phyloP scores from a whole-genome alignment of 1,140 invertebrate species.

The Drosophila punjabiensis region DNA sequence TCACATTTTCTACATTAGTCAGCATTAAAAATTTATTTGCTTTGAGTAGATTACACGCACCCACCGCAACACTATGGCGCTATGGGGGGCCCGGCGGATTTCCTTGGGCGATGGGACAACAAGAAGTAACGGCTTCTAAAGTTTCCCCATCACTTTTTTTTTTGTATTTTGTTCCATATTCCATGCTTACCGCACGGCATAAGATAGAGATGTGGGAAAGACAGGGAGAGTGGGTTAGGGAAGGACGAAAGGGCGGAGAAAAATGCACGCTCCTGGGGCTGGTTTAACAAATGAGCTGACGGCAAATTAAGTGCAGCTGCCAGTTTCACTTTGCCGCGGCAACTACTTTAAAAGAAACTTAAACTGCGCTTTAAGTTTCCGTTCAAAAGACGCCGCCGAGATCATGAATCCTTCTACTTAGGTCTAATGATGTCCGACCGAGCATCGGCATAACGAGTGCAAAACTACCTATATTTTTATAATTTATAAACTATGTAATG shows the following conservation, averaged over 20 bases:
- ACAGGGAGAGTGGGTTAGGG: slow-evolving; percentile 6
- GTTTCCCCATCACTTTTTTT: slow-evolving; percentile 43
- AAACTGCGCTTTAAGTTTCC: slow-evolving; percentile 66
- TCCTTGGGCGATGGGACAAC: slow-evolving; percentile 20
- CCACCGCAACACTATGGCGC: slow-evolving; percentile 33
- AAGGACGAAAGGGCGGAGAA: slow-evolving; percentile 22
- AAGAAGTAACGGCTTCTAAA: slow-evolving; percentile 56
- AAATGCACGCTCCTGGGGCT: slow-evolving; percentile 36
- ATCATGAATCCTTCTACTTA: slow-evolving; percentile 30
- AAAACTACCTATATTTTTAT: not conserved
- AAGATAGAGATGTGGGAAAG: slow-evolving; percentile 40
- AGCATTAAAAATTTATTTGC: slow-evolving; percentile 83
- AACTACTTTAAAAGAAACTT: slow-evolving; percentile 73
- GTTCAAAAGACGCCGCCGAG: slow-evolving; percentile 32
- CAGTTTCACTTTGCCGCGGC: slow-evolving; percentile 64
- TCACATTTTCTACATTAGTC: slow-evolving; percentile 82
- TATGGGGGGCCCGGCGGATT: slow-evolving; percentile 4
- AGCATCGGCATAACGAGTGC: slow-evolving; percentile 1
- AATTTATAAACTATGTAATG: not conserved
- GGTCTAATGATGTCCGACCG: slow-evolving; percentile 51
- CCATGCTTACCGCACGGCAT: slow-evolving; percentile 36
- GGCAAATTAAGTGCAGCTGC: slow-evolving; percentile 80
- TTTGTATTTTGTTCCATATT: slow-evolving; percentile 39
- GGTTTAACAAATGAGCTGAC: slow-evolving; percentile 70
- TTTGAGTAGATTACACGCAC: slow-evolving; percentile 78